Evolutionary conservation across 2,797 vertebrate genomes (phyloP), one percentile per base, ranked within the genome.

Genomic region (Aythya fuligula): DNA sequence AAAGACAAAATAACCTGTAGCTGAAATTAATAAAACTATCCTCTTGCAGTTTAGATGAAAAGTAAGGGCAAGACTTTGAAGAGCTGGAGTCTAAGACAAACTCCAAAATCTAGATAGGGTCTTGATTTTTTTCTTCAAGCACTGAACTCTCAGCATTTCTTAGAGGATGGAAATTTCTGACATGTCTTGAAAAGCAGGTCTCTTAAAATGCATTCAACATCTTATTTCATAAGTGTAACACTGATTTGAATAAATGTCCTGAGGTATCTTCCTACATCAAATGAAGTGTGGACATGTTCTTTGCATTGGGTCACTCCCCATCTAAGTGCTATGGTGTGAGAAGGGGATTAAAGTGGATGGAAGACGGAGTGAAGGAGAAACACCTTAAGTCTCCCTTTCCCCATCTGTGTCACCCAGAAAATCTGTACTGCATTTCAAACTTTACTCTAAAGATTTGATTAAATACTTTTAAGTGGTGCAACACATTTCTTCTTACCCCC

Each of bases 21-120:
- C 64, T 92, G 84, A 96, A 95, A 94, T 95, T 95, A 95, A 96
- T 91, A 96, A 96, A 96, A 94, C 81, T 90, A 87, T 89, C 82
- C 39, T 79, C 81, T 95, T 95, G 81, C 80, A 94, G 82, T 89
- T 74, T 75, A 66, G 79, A 86, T 95, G 84, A 95, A 96, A 94
- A 5, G 4, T 76, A 62, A 88, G 51, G 70, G 76, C 11, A 91
- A 93, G 82, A 65, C 85, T 96, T 96, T 95, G 85, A 96, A 96
- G 92, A 94, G 36, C 73, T 95, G 45, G 32, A 67, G 69, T 80
- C 45, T 89, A 94, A 94, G 87, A 89, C 73, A 56, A 60, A 28
- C 51, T 94, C 85, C 47, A 92, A 81, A 95, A 91, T 78, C 94
- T 94, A 89, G 70, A 47, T 85, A 71, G 71, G 83, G 90, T 90